Evolutionary conservation across 2,888 invertebrate species (phyloP).

Genomic region (Cryptops parisi): DNA sequence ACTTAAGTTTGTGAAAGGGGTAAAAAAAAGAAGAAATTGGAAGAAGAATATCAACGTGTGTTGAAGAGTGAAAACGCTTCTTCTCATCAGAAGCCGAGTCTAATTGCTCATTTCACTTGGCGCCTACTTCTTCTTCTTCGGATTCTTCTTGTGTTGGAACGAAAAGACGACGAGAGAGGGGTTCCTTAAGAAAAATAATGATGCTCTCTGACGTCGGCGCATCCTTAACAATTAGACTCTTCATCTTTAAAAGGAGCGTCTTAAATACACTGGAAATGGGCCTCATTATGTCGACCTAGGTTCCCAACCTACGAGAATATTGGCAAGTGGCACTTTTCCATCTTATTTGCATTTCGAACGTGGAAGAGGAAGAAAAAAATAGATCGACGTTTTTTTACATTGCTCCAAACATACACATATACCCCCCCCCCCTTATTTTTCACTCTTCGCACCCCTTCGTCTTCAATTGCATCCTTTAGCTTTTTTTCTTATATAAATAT

Average conservation of each 20-base stretch:
- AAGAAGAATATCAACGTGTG: not conserved
- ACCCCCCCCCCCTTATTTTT: not conserved
- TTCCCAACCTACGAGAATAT: not conserved
- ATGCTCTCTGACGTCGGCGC: not conserved
- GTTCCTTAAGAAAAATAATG: not conserved
- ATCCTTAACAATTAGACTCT: conserved; percentile 1
- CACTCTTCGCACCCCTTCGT: too few relatives aligned
- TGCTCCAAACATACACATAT: not conserved
- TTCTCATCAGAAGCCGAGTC: not conserved
- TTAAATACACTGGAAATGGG: not conserved
- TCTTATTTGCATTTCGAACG: not conserved
- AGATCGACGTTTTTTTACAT: not conserved
- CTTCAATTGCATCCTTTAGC: too few relatives aligned
- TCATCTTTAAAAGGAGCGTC: not conserved
- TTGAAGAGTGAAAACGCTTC: not conserved
- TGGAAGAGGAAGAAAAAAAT: too few relatives aligned
- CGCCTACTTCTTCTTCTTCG: too few relatives aligned
- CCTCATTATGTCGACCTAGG: not conserved
- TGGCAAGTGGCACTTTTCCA: not conserved
- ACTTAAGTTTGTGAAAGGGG: not conserved
- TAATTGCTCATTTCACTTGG: conserved; percentile 1
- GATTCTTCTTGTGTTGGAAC: too few relatives aligned
- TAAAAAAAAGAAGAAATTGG: not conserved
- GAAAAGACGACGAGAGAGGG: not conserved
- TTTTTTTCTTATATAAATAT: too few relatives aligned